Percentiles rank a stretch among this genome's conserved stretches.
phyloP scores from a whole-genome alignment of 2,113 vertebrate genomes.

The Hippotragus niger region DNA sequence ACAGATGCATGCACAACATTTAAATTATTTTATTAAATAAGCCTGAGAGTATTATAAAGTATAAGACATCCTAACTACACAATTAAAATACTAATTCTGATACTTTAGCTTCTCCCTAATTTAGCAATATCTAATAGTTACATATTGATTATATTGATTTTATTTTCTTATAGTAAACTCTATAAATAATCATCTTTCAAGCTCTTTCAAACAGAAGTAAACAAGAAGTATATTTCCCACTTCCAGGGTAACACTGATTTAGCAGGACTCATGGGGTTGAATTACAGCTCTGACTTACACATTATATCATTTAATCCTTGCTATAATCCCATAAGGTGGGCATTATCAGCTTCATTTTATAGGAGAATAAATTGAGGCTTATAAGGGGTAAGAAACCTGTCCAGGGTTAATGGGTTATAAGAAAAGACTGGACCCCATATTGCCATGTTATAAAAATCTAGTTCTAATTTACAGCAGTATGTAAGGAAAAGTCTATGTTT shows the following conservation, averaged over 20 bases:
- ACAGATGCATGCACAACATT: neutral
- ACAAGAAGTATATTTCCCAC: slow-evolving; percentile 41
- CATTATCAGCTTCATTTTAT: slow-evolving; percentile 11
- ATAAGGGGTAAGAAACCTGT: slow-evolving; percentile 5
- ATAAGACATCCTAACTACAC: neutral
- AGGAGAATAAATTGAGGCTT: slow-evolving; percentile 27
- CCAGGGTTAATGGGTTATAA: neutral
- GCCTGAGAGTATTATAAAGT: neutral
- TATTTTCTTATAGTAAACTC: neutral
- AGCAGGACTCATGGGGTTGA: neutral
- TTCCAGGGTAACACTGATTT: slow-evolving; percentile 25
- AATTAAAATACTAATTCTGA: neutral
- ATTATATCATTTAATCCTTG: slow-evolving; percentile 9
- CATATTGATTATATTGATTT: neutral
- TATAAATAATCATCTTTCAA: slow-evolving; percentile 46
- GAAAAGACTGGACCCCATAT: neutral
- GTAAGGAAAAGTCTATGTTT: slow-evolving; percentile 30
- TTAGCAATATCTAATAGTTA: neutral
- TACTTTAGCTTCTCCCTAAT: neutral
- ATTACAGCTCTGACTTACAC: neutral
- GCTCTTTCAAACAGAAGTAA: slow-evolving; percentile 40
- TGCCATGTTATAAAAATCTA: slow-evolving; percentile 32
- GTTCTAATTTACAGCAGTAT: neutral
- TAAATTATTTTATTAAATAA: neutral
- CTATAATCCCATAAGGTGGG: slow-evolving; percentile 4